Percentiles rank a stretch among this genome's conserved stretches.
phyloP scores from a whole-genome alignment of 2,888 invertebrate genomes.

The Agriopis marginaria region DNA sequence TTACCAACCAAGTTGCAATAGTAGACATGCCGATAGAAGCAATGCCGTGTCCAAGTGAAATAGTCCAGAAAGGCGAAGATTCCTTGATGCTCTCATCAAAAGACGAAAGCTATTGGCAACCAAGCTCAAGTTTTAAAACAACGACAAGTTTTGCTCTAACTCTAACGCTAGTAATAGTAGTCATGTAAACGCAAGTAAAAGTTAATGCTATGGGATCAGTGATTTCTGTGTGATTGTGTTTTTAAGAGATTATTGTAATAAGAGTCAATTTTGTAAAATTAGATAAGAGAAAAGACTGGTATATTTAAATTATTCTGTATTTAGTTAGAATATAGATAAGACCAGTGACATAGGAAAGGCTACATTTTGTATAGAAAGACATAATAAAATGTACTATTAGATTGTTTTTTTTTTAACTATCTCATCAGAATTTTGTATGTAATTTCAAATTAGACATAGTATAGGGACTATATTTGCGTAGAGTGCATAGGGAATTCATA shows the following conservation, averaged over 20 bases:
- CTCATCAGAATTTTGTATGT: too few species aligned
- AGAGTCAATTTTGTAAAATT: constrained; percentile 46
- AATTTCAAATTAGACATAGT: too few species aligned
- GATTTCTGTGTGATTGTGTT: constrained; percentile 43
- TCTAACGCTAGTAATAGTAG: constrained; percentile 56
- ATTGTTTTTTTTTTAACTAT: too few species aligned
- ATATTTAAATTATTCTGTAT: constrained; percentile 68
- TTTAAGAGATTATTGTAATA: constrained; percentile 29
- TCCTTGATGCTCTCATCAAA: constrained; percentile 80
- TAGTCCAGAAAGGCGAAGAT: constrained; percentile 72
- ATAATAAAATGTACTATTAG: too few species aligned
- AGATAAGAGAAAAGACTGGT: constrained; percentile 77
- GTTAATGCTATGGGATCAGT: constrained; percentile 41
- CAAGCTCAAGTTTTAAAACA: constrained; percentile 59
- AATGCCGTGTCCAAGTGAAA: constrained; percentile 68
- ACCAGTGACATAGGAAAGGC: constrained; percentile 41
- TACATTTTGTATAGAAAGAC: constrained; percentile 28
- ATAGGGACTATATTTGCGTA: neutral
- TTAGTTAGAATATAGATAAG: constrained; percentile 38
- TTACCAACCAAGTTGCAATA: constrained; percentile 63
- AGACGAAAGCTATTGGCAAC: constrained; percentile 74
- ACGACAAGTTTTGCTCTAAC: constrained; percentile 57
- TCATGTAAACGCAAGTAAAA: constrained; percentile 44
- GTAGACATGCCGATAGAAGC: constrained; percentile 68
- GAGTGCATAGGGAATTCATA: neutral